Conservation (phyloP, 2,113 vertebrate genomes). For the Brachypodius melanocephalos region DNA sequence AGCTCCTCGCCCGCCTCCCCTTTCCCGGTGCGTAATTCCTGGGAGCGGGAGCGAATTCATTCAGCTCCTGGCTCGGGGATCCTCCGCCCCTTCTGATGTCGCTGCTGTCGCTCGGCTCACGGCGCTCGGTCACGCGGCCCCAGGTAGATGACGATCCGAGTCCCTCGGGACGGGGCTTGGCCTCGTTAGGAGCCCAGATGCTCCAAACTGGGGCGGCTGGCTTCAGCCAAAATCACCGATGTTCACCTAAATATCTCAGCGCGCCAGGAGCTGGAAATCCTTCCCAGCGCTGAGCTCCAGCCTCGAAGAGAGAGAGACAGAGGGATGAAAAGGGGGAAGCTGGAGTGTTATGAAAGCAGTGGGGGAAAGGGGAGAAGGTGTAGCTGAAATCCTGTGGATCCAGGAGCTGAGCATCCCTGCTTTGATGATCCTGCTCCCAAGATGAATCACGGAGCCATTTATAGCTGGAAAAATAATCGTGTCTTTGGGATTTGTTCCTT, state of each 20-base stretch:
- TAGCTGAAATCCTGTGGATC: neutral
- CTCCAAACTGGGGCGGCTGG: neutral
- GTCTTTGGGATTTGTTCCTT: neutral
- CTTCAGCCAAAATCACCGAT: neutral
- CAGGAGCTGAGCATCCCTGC: neutral
- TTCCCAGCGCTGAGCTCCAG: neutral
- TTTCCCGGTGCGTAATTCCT: neutral
- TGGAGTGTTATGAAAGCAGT: slow-evolving; percentile 9
- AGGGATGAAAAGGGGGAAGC: neutral
- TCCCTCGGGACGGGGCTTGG: neutral
- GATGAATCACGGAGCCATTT: neutral
- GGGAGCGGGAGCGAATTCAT: slow-evolving; percentile 24
- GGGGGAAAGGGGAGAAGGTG: neutral
- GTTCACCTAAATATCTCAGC: neutral
- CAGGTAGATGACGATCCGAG: neutral
- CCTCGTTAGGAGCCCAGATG: neutral
- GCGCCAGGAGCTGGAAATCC: neutral
- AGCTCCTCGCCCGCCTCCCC: neutral
- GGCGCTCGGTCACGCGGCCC: neutral
- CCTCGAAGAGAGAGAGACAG: neutral
- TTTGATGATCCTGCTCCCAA: neutral
- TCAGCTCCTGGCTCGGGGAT: neutral
- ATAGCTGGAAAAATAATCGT: neutral
- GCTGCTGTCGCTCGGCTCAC: neutral
- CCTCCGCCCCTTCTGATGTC: slow-evolving; percentile 8